Conservation (phyloP, 2,797 vertebrate species). For the Ctenopoma multispine region DNA sequence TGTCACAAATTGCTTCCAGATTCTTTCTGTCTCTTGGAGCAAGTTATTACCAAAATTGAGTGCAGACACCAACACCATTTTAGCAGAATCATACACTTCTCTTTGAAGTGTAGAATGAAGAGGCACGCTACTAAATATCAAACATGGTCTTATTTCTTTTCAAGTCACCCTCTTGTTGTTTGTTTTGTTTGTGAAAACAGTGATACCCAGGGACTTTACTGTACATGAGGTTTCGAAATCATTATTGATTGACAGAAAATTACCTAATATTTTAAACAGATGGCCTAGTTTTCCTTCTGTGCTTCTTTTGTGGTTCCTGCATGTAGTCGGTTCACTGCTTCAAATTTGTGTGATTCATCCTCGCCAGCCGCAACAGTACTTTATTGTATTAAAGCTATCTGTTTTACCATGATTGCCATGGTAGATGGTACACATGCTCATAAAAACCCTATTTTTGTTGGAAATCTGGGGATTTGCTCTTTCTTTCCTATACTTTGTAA, state of each 20-base stretch:
- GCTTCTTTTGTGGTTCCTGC: constrained; percentile 16
- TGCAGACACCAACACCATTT: constrained; percentile 83
- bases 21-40: constrained; percentile 74
- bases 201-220: constrained; percentile 53
- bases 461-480: constrained; percentile 3
- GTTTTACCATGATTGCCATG: constrained; percentile 9
- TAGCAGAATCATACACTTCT: constrained; percentile 77
- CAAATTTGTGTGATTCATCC: constrained; percentile 13
- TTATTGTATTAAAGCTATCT: constrained; percentile 17
- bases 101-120: constrained; percentile 78
- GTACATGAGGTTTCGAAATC: constrained; percentile 48
- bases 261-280: constrained; percentile 54
- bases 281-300: constrained; percentile 27
- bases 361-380: constrained; percentile 4
- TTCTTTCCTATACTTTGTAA: neutral
- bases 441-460: constrained; percentile 10
- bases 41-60: constrained; percentile 86
- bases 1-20: constrained; percentile 88
- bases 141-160: constrained; percentile 53
- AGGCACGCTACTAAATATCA: constrained; percentile 64
- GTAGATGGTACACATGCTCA: constrained; percentile 5
- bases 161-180: constrained; percentile 60
- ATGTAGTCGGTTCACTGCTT: constrained; percentile 29
- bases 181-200: constrained; percentile 64
- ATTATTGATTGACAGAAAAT: constrained; percentile 74